Evolutionary conservation across 2,797 vertebrate genomes (phyloP), one percentile per base, ranked within the genome.

Genomic region (Potorous gilbertii): DNA sequence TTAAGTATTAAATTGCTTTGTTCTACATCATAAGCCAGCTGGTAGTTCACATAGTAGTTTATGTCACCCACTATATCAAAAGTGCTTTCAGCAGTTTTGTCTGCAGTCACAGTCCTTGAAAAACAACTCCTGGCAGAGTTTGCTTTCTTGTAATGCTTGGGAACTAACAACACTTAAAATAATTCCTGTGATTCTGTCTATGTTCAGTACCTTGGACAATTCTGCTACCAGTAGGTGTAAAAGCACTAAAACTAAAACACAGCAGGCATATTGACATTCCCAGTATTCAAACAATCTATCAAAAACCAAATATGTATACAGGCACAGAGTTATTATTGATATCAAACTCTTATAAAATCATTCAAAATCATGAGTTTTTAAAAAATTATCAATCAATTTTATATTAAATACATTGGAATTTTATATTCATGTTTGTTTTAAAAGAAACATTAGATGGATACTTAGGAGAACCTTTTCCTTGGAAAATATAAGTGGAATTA

Each of bases 1-100:
- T 18, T 90, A 93, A 91, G 54, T 92, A 52, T 62, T 56, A 92
- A 92, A 62, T 34, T 93, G 8, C 34, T n/a, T 94, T 94, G 95
- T 57, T 57, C 18, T 93, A 90, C 5, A 55, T n/a, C 55, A 92
- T 52, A 94, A 91, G 57, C 46, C 55, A 94, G 91, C 81, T 81
- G 54, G 10, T 56, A 92, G 16, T 94, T 95, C 50, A 62, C 93
- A 66, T 91, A 90, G 13, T 59, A 62, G 21, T 31, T 56, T 94
- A 57, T 93, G 18, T 56, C 66, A 54, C 93, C 12, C 54, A 16
- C 14, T 95, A 6, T 46, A 54, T 29, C 21, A 91, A 92, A 93
- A 52, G 52, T 66, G 54, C 54, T 93, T 16, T 81, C 55, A 6
- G 56, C 74, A 21, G 55, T 91, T 94, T 50, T 91, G 54, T 89